Evolutionary conservation across 2,888 invertebrate genomes (phyloP).

Genomic region (Hermaeophaga mercurialis): DNA sequence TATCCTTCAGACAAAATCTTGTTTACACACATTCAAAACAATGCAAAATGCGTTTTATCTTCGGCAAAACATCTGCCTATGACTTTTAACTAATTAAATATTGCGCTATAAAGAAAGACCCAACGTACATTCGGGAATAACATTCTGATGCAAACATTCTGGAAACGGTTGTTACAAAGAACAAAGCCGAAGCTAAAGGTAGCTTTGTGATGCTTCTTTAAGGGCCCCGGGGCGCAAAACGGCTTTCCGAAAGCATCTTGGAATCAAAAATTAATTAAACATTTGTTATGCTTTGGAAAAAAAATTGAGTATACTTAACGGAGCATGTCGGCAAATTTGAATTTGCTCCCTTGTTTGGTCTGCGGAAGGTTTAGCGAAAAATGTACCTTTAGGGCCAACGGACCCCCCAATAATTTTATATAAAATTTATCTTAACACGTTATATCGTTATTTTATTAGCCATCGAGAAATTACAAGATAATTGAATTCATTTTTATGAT

Average conservation of each 20-base stretch:
- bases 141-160: slow-evolving; percentile 39
- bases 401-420: too few relatives aligned
- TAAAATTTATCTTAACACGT: too few relatives aligned
- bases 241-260: slow-evolving; percentile 10
- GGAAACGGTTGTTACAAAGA: slow-evolving; percentile 36
- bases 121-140: neutral
- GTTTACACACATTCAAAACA: too few relatives aligned
- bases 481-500: too few relatives aligned
- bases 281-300: slow-evolving; percentile 20
- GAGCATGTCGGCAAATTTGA: neutral
- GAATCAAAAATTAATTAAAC: slow-evolving; percentile 24
- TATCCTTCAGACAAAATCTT: too few relatives aligned
- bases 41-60: slow-evolving; percentile 24
- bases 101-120: slow-evolving; percentile 25
- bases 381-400: too few relatives aligned
- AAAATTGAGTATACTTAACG: slow-evolving; percentile 3
- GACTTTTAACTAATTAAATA: slow-evolving; percentile 40
- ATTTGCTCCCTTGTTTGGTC: neutral
- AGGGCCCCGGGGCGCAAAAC: slow-evolving; percentile 14
- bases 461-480: too few relatives aligned
- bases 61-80: slow-evolving; percentile 37
- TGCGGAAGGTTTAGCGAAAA: too few relatives aligned
- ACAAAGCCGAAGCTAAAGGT: slow-evolving; percentile 35
- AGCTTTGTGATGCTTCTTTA: slow-evolving; percentile 35
- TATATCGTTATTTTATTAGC: too few relatives aligned